Conservation (phyloP, 2,888 invertebrate species). For the Yponomeuta sedellus region DNA sequence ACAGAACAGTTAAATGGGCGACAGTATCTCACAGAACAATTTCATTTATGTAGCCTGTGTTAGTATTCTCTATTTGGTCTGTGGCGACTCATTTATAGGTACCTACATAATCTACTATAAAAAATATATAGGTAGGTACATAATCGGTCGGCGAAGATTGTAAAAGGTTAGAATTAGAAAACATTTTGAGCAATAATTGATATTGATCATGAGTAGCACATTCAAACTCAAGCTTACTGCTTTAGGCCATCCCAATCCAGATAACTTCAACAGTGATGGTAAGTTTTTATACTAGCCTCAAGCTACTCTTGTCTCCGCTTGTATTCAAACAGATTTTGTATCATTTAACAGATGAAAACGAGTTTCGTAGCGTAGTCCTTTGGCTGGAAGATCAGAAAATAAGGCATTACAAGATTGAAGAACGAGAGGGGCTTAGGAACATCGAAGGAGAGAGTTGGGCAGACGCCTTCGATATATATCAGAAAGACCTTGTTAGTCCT, state of each 20-base stretch:
- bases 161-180: not conserved
- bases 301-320: not conserved
- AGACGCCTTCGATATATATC: conserved; percentile 82
- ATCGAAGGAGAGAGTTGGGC: conserved; percentile 83
- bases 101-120: too few relatives aligned
- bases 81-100: too few relatives aligned
- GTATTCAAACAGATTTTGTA: not conserved
- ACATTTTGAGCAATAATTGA: not conserved
- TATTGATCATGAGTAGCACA: conserved; percentile 70
- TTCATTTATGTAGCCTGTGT: too few relatives aligned
- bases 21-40: too few relatives aligned
- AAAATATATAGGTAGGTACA: too few relatives aligned
- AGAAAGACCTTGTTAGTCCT: conserved; percentile 86
- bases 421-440: conserved; percentile 83
- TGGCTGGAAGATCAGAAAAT: conserved; percentile 98
- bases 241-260: conserved; percentile 85
- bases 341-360: conserved; percentile 80
- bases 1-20: too few relatives aligned
- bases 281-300: conserved; percentile 32
- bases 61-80: too few relatives aligned
- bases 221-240: conserved; percentile 86
- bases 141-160: not conserved
- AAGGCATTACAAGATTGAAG: conserved; percentile 89
- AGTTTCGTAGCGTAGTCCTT: conserved; percentile 86
- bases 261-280: conserved; percentile 84